phyloP scores from a whole-genome alignment of 1,140 invertebrate genomes.

The Drosophila saltans region DNA sequence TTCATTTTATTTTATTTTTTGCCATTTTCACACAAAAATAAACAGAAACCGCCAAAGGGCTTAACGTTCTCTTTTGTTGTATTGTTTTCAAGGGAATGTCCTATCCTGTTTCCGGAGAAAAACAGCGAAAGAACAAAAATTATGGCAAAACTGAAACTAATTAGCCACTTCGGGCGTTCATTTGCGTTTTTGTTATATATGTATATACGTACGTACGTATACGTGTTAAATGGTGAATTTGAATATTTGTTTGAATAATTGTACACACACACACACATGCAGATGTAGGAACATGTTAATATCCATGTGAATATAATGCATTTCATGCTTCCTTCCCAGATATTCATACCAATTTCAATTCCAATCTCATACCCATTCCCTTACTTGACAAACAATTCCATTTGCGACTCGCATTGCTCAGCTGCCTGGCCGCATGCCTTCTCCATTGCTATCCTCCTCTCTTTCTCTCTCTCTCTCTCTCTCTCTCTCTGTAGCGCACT shows the following conservation, averaged over 20 bases:
- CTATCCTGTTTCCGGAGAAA: constrained; percentile 52
- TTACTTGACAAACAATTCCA: constrained; percentile 60
- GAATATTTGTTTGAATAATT: constrained; percentile 11
- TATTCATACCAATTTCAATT: constrained; percentile 35
- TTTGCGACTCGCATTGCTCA: constrained; percentile 65
- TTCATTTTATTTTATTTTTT: background rate
- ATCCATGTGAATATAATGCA: constrained; percentile 13
- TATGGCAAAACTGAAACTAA: constrained; percentile 46
- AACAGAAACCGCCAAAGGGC: constrained; percentile 39
- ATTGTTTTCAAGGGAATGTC: constrained; percentile 41
- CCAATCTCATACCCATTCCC: constrained; percentile 38
- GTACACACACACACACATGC: background rate
- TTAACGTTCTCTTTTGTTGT: constrained; percentile 27
- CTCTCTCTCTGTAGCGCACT: background rate
- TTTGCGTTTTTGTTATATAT: background rate
- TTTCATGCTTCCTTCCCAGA: constrained; percentile 4
- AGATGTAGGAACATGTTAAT: background rate
- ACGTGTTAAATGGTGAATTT: background rate
- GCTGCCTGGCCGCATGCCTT: constrained; percentile 56
- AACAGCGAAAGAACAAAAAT: constrained; percentile 40
- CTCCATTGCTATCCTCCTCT: constrained; percentile 6
- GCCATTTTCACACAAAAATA: constrained; percentile 7
- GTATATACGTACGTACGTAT: too few species aligned
- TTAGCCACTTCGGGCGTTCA: constrained; percentile 53
- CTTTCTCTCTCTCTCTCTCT: background rate